Conservation (phyloP, 2,888 invertebrate genomes). For the Leuctra nigra region DNA sequence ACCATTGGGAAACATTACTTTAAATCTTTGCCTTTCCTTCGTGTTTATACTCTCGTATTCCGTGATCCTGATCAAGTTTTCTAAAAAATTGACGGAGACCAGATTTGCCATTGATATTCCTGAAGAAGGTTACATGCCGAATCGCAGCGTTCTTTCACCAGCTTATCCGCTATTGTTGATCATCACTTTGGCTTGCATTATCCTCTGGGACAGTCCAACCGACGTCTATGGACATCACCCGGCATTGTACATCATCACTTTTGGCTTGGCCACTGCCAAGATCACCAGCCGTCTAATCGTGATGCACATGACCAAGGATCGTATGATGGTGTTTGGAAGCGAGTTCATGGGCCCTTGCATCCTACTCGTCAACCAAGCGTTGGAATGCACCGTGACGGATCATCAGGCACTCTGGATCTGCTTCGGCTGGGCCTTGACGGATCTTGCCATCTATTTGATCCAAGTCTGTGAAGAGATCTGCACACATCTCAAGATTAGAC, state of each 20-base stretch:
- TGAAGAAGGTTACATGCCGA: too few relatives aligned
- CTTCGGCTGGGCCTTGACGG: background rate
- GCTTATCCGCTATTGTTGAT: background rate
- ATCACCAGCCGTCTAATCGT: constrained; percentile 8
- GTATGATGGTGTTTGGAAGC: background rate
- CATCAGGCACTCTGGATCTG: background rate
- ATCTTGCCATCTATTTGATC: background rate
- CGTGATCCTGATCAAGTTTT: background rate
- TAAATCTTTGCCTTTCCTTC: background rate
- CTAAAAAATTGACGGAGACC: background rate
- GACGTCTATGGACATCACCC: constrained; percentile 4
- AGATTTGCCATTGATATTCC: too few relatives aligned
- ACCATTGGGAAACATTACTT: constrained; percentile 12
- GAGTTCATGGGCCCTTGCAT: background rate
- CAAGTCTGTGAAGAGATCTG: constrained; percentile 5
- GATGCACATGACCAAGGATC: constrained; percentile 14
- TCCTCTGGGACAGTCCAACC: background rate
- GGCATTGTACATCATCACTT: constrained; percentile 1
- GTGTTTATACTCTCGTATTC: background rate
- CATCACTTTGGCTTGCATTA: background rate
- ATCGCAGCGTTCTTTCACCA: background rate
- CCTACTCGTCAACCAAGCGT: constrained; percentile 3
- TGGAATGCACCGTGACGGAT: background rate
- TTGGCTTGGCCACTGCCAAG: constrained; percentile 7
- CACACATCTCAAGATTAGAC: background rate